Percentiles rank a stretch among this genome's conserved stretches.
phyloP scores from a whole-genome alignment of 2,888 invertebrate genomes.

The Crocallis elinguaria region DNA sequence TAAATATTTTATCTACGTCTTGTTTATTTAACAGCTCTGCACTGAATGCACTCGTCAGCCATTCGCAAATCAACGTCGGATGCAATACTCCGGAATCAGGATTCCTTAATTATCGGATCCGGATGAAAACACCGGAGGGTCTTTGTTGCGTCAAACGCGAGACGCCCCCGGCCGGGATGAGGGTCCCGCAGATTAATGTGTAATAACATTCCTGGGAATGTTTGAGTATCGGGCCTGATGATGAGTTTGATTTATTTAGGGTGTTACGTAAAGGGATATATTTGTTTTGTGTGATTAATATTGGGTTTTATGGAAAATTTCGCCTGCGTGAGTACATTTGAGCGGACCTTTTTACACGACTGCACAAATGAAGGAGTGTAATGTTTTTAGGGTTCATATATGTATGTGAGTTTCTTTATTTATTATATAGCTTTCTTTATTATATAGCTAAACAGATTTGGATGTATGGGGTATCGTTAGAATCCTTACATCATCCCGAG shows the following conservation, averaged over 20 bases:
- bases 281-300: background rate
- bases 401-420: too few relatives aligned
- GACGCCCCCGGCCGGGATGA: slow-evolving; percentile 10
- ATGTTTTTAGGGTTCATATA: too few relatives aligned
- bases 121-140: slow-evolving; percentile 30
- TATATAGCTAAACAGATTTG: too few relatives aligned
- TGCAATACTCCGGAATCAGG: slow-evolving; percentile 18
- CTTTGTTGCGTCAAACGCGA: slow-evolving; percentile 41
- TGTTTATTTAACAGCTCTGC: too few relatives aligned
- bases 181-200: slow-evolving; percentile 43
- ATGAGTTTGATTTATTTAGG: slow-evolving; percentile 34
- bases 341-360: too few relatives aligned
- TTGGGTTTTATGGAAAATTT: background rate
- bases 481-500: too few relatives aligned
- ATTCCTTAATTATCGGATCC: slow-evolving; percentile 46
- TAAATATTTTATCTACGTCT: too few relatives aligned
- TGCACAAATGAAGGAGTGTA: too few relatives aligned
- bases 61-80: slow-evolving; percentile 10
- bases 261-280: background rate
- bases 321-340: background rate
- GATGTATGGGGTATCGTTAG: too few relatives aligned
- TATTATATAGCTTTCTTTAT: too few relatives aligned
- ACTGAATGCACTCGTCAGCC: slow-evolving; percentile 13
- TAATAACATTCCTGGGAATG: slow-evolving; percentile 39
- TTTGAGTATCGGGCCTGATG: slow-evolving; percentile 9